Percentiles rank a stretch among this genome's conserved stretches.
Conservation (phyloP, 2,888 invertebrate genomes). For the Coremacera marginata region DNA sequence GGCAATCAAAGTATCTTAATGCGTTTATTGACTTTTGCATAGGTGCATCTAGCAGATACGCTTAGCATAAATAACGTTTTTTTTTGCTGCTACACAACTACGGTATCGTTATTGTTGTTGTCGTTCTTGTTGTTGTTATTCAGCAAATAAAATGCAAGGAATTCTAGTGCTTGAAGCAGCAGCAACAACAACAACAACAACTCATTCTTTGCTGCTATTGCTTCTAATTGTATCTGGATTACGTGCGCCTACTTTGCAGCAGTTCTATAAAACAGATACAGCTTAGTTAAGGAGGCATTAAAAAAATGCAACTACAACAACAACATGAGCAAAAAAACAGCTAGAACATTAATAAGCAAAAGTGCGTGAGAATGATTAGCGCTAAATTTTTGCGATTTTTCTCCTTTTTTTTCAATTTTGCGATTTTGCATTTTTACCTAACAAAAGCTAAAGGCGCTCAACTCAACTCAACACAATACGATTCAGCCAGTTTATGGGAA, state of each 20-base stretch:
- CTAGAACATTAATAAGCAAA: neutral
- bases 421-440: neutral
- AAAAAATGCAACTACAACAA: too few relatives aligned
- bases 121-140: conserved; percentile 9
- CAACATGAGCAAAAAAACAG: neutral
- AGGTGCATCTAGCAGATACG: conserved; percentile 5
- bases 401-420: neutral
- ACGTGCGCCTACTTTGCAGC: conserved; percentile 15
- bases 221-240: conserved; percentile 9
- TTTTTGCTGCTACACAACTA: neutral
- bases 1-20: conserved; percentile 28
- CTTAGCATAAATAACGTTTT: conserved; percentile 20
- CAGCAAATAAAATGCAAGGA: neutral
- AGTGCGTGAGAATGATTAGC: neutral
- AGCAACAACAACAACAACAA: too few relatives aligned
- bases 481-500: too few relatives aligned
- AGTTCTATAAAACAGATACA: neutral
- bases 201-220: neutral
- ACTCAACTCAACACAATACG: too few relatives aligned
- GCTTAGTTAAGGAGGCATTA: neutral
- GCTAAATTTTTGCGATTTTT: too few relatives aligned
- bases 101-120: neutral
- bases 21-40: conserved; percentile 32
- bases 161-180: neutral
- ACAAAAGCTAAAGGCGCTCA: neutral